Conservation (phyloP, 2,888 invertebrate species). For the Scaptomyza reducta region DNA sequence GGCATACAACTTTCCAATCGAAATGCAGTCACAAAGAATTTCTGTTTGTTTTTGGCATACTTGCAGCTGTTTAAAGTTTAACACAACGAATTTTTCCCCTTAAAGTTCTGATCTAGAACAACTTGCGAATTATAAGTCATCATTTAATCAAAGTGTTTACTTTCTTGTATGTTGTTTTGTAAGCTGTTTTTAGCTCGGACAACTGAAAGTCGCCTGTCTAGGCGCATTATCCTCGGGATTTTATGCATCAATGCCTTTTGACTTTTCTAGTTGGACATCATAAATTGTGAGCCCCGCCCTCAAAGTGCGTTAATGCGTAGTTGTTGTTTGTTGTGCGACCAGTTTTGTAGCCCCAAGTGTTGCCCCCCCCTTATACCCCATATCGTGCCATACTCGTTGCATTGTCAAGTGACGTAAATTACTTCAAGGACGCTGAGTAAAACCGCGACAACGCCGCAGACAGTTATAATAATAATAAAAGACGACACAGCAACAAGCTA, state of each 20-base stretch:
- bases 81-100: too few relatives aligned
- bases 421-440: constrained; percentile 78
- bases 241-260: constrained; percentile 26
- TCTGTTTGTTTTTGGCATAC: too few relatives aligned
- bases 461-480: constrained; percentile 65
- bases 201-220: constrained; percentile 22
- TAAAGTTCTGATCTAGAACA: too few relatives aligned
- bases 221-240: constrained; percentile 37
- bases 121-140: too few relatives aligned
- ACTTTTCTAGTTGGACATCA: not conserved
- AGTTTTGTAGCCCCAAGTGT: constrained; percentile 8
- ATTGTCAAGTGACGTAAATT: constrained; percentile 68
- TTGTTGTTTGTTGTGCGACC: constrained; percentile 13
- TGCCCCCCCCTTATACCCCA: not conserved
- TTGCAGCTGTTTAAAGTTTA: too few relatives aligned
- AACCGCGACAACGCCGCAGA: constrained; percentile 57
- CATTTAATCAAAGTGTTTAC: not conserved
- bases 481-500: constrained; percentile 15
- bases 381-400: constrained; percentile 17
- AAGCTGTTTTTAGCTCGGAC: constrained; percentile 22
- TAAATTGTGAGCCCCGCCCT: constrained; percentile 5
- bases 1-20: too few relatives aligned
- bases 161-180: not conserved
- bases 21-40: too few relatives aligned
- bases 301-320: constrained; percentile 28